Evolutionary conservation across 2,113 vertebrate species (phyloP).

Genomic region (Phyllopteryx taeniolatus): DNA sequence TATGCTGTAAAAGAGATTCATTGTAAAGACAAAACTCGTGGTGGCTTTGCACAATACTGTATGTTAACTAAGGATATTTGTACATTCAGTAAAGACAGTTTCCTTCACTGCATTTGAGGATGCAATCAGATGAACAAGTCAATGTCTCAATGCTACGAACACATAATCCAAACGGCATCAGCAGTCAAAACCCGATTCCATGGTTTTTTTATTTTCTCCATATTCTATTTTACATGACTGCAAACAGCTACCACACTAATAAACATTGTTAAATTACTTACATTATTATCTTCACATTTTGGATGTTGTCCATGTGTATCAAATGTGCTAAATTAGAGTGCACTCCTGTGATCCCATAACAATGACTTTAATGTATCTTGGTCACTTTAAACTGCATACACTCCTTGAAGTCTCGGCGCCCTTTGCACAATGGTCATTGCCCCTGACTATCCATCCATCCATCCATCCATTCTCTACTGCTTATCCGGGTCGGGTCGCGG

Average conservation of each 20-base stretch:
- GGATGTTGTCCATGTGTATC: background rate
- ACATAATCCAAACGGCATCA: constrained; percentile 18
- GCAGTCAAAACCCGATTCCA: background rate
- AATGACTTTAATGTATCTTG: background rate
- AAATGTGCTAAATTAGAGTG: background rate
- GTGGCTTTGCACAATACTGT: constrained; percentile 30
- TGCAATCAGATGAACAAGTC: constrained; percentile 45
- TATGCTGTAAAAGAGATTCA: constrained; percentile 19
- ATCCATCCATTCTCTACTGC: too few species aligned
- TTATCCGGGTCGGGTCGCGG: too few species aligned
- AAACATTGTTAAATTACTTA: background rate
- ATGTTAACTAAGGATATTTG: constrained; percentile 44
- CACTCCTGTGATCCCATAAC: background rate
- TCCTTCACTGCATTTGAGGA: constrained; percentile 44
- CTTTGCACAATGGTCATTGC: too few species aligned
- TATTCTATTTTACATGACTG: background rate
- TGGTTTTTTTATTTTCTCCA: background rate
- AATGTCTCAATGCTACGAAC: constrained; percentile 50
- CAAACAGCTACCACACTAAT: background rate
- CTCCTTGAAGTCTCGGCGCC: too few species aligned
- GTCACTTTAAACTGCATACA: too few species aligned
- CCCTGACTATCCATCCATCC: too few species aligned
- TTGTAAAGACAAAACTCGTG: constrained; percentile 31
- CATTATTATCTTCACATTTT: background rate
- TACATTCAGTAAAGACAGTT: constrained; percentile 52